Percentiles rank a stretch among this genome's conserved stretches.
phyloP scores from a whole-genome alignment of 2,888 invertebrate genomes.

The Argyra leucocephala region DNA sequence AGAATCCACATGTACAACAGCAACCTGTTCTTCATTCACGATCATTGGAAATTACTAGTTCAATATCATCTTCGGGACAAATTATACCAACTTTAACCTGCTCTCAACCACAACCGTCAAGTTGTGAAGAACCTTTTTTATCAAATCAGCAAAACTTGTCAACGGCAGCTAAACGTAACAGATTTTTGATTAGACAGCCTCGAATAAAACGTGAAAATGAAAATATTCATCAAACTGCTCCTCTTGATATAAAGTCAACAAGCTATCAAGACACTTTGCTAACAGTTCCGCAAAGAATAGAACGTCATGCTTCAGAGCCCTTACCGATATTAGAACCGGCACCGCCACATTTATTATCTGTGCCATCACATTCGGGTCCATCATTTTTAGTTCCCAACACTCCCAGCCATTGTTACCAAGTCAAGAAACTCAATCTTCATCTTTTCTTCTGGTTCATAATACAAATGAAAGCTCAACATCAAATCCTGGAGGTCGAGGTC shows the following conservation, averaged over 20 bases:
- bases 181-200: constrained; percentile 57
- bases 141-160: not conserved
- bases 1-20: not conserved
- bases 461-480: constrained; percentile 9
- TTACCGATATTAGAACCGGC: constrained; percentile 47
- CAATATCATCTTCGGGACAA: not conserved
- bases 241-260: constrained; percentile 36
- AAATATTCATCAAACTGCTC: constrained; percentile 35
- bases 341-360: constrained; percentile 49
- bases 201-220: constrained; percentile 58
- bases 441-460: constrained; percentile 10
- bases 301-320: constrained; percentile 52
- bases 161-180: constrained; percentile 46
- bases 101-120: not conserved
- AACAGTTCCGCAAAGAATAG: constrained; percentile 48
- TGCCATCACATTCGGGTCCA: constrained; percentile 43
- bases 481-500: constrained; percentile 22
- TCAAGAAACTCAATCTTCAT: constrained; percentile 40
- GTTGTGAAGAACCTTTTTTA: not conserved
- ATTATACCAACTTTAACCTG: not conserved
- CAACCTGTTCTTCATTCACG: not conserved
- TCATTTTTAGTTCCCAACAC: constrained; percentile 54
- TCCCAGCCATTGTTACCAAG: constrained; percentile 56
- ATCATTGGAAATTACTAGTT: not conserved
- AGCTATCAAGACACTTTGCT: constrained; percentile 35